A percentile compares a stretch with the other conserved stretches of the same genome.
These are phyloP conservation scores for Meandrina meandrites DNA, from an alignment of 92 coral and sea anemone genomes.

Conservation along the genomic window DNA sequence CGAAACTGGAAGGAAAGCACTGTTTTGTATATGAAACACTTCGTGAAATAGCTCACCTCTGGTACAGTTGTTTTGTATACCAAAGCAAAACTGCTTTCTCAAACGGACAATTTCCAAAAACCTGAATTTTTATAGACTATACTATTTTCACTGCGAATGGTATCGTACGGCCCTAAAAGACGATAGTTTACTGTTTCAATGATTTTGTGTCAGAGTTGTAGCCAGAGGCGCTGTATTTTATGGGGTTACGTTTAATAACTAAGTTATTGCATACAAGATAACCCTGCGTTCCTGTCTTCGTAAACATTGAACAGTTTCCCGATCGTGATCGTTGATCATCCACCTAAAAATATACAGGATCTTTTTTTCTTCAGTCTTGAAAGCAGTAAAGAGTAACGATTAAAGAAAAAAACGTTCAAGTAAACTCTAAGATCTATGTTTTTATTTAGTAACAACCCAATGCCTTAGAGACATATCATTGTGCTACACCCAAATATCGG, in stretches of 20 bases:
- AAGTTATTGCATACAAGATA: neutral
- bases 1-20: neutral
- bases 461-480: conserved; percentile 9
- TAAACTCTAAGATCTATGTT: neutral
- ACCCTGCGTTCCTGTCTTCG: conserved; percentile 4
- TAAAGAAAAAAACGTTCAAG: neutral
- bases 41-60: neutral
- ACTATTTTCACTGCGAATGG: neutral
- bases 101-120: conserved; percentile 7
- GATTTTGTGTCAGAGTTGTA: neutral
- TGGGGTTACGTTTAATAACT: conserved; percentile 19
- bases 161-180: neutral
- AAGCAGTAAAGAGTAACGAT: neutral
- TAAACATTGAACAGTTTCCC: neutral
- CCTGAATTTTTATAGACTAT: neutral
- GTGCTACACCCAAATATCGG: conserved; percentile 1
- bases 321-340: too few species aligned
- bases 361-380: neutral
- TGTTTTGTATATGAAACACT: neutral
- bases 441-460: neutral
- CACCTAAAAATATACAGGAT: neutral
- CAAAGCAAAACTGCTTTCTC: neutral
- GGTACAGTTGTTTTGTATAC: neutral
- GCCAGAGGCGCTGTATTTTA: conserved; percentile 3
- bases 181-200: neutral